Conservation (phyloP, 2,888 invertebrate genomes). For the Drosophila parthenogenetica region DNA sequence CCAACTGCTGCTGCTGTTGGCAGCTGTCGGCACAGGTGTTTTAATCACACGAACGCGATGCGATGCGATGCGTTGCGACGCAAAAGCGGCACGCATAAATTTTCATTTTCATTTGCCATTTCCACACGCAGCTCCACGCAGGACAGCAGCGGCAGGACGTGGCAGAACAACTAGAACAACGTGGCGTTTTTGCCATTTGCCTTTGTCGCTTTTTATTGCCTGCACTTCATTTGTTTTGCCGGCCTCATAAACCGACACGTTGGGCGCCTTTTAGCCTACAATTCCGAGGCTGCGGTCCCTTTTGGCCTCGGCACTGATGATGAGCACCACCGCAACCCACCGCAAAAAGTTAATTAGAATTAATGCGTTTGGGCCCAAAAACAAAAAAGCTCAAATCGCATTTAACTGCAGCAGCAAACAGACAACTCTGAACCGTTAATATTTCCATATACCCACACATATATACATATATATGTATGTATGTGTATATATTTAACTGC, state of each 20-base stretch:
- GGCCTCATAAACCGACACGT: conserved; percentile 63
- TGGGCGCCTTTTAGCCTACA: neutral
- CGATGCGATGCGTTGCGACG: conserved; percentile 18
- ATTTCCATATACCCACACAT: conserved; percentile 42
- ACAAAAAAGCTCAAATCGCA: conserved; percentile 68
- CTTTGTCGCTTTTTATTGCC: conserved; percentile 81
- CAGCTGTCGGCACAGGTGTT: conserved; percentile 69
- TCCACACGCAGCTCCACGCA: conserved; percentile 67
- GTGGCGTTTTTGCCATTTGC: conserved; percentile 68
- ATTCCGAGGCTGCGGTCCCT: conserved; percentile 24
- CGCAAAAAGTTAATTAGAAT: conserved; percentile 82
- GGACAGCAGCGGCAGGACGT: conserved; percentile 11
- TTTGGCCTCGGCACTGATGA: conserved; percentile 44
- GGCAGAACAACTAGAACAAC: conserved; percentile 31
- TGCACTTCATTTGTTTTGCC: conserved; percentile 79
- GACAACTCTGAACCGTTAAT: conserved; percentile 53
- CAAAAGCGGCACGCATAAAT: conserved; percentile 68
- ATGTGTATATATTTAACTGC: conserved; percentile 16
- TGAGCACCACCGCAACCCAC: conserved; percentile 44
- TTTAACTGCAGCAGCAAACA: conserved; percentile 58
- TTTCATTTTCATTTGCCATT: conserved; percentile 82
- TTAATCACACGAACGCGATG: conserved; percentile 62
- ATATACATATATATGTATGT: conserved; percentile 25
- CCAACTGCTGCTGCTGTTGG: conserved; percentile 38
- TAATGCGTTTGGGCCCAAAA: conserved; percentile 63